Conservation (phyloP, 2,113 vertebrate species). For the Felis chaus region DNA sequence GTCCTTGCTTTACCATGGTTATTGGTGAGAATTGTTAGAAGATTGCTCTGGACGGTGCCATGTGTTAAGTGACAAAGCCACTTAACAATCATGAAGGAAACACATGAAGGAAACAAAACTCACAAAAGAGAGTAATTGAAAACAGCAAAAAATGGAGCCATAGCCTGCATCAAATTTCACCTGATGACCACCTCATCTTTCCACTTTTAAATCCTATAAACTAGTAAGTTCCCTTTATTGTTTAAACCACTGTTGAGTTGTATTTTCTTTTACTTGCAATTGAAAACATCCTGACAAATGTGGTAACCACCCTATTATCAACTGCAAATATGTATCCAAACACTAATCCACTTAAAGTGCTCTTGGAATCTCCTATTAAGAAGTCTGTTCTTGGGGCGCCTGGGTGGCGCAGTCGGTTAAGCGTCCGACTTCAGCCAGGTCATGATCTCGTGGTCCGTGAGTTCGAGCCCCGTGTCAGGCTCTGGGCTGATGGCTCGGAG, state of each 20-base stretch:
- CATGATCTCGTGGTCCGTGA: too few species aligned
- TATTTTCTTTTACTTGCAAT: constrained; percentile 5
- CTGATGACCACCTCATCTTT: background rate
- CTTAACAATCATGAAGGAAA: background rate
- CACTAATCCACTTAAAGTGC: background rate
- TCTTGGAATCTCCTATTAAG: background rate
- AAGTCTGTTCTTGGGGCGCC: background rate
- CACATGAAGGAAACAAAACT: too few species aligned
- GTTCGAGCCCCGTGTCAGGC: too few species aligned
- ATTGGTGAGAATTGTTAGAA: background rate
- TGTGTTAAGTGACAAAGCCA: background rate
- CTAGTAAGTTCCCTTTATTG: background rate
- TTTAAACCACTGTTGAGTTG: background rate
- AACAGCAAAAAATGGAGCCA: constrained; percentile 2
- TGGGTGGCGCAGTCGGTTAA: too few species aligned
- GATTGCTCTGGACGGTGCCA: background rate
- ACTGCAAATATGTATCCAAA: background rate
- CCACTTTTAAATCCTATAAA: background rate
- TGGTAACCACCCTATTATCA: background rate
- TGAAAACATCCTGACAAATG: background rate
- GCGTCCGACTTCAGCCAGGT: too few species aligned
- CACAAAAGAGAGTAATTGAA: background rate
- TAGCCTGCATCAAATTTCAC: background rate
- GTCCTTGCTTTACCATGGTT: background rate
- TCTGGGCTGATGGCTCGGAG: too few species aligned